These are phyloP conservation scores for Prenolepis imparis DNA, from an alignment of 2,888 invertebrate species.

Conservation along the genomic window DNA sequence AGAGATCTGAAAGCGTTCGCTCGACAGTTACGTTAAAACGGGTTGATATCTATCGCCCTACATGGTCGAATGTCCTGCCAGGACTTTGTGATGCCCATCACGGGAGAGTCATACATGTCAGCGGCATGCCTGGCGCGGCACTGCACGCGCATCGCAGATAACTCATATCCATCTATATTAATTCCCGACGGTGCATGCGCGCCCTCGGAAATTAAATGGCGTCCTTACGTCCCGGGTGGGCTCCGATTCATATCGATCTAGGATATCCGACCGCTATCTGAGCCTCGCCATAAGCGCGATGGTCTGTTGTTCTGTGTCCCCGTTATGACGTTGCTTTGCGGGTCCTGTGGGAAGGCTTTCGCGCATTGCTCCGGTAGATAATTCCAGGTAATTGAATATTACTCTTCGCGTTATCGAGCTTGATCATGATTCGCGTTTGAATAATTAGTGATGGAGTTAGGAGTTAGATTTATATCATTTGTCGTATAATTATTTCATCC, in stretches of 20 bases:
- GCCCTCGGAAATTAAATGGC: slow-evolving; percentile 78
- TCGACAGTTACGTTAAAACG: slow-evolving; percentile 83
- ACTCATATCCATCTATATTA: slow-evolving; percentile 84
- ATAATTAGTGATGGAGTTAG: background rate
- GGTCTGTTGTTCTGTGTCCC: slow-evolving; percentile 38
- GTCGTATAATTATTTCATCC: background rate
- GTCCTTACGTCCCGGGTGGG: slow-evolving; percentile 68
- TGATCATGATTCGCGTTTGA: slow-evolving; percentile 15
- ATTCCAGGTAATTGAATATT: slow-evolving; percentile 47
- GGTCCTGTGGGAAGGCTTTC: slow-evolving; percentile 36
- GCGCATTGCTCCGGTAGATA: slow-evolving; percentile 6
- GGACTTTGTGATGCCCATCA: slow-evolving; percentile 80
- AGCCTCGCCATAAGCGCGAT: slow-evolving; percentile 57
- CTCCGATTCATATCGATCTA: slow-evolving; percentile 69
- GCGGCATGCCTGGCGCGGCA: slow-evolving; percentile 75
- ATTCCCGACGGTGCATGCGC: slow-evolving; percentile 75
- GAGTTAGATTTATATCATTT: slow-evolving; percentile 23
- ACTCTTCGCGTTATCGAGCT: background rate
- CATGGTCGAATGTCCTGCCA: slow-evolving; percentile 80
- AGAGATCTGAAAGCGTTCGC: slow-evolving; percentile 81
- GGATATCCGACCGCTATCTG: slow-evolving; percentile 61
- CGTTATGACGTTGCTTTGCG: slow-evolving; percentile 22
- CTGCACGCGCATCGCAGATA: slow-evolving; percentile 76
- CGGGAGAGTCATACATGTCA: slow-evolving; percentile 84
- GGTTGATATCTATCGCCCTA: slow-evolving; percentile 81